Conservation (phyloP, 2,888 invertebrate genomes). For the Stenolophus ochropezus region DNA sequence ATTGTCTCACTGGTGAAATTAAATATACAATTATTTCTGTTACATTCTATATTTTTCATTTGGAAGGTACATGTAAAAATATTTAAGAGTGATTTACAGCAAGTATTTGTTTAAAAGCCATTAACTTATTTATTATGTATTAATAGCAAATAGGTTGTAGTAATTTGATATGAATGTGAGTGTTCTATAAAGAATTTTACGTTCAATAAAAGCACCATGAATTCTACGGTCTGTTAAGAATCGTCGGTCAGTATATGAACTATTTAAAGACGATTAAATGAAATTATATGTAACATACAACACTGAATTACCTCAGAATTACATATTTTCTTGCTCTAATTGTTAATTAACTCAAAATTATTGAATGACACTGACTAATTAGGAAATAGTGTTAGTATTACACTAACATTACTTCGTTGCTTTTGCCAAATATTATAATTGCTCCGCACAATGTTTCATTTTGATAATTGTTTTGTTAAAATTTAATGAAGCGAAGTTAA, state of each 20-base stretch:
- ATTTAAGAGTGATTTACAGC: no score
- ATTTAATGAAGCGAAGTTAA: constrained; percentile 19
- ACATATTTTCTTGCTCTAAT: constrained; percentile 57
- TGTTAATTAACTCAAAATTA: constrained; percentile 57
- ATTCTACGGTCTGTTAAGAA: constrained; percentile 13
- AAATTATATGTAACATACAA: constrained; percentile 8
- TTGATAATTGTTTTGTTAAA: constrained; percentile 34
- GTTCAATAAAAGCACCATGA: background rate
- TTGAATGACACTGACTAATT: constrained; percentile 54
- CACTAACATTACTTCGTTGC: background rate
- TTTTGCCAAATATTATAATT: constrained; percentile 24
- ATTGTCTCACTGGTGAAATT: no score
- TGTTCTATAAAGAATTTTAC: background rate
- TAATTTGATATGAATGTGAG: background rate
- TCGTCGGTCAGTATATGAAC: background rate
- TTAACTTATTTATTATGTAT: no score
- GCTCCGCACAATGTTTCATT: background rate
- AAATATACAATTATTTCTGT: no score
- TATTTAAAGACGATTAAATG: constrained; percentile 22
- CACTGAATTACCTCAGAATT: constrained; percentile 29
- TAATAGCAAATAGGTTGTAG: background rate
- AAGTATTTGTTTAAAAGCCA: no score
- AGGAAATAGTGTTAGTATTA: constrained; percentile 49
- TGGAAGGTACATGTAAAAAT: no score
- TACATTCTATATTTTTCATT: no score